Base-by-base conservation (phyloP, 1,140 invertebrate genomes). In the Atta texana region DNA sequence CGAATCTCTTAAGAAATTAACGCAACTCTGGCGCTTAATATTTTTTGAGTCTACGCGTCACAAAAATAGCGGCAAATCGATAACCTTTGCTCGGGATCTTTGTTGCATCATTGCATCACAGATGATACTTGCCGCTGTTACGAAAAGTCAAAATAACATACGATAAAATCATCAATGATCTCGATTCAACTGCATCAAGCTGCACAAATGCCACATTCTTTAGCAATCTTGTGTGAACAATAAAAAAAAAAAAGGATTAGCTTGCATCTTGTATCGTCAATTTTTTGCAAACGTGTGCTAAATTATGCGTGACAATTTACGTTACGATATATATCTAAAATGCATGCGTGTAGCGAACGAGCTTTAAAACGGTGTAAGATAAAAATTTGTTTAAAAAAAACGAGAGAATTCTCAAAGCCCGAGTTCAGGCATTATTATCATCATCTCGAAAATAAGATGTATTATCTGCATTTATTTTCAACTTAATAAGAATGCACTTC, bases 11-110 rank as follows among this genome's bases (percentile, higher is more conserved):
- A 7, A 34, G 21, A 39, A 57, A 66, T 14, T 68, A 72, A 66
- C 14, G n/a, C n/a, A n/a, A 39, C 51, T 55, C 61, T 87, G 12
- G n/a, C 63, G 85, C 61, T 64, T 57, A 72, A 49, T 84, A 74
- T 18, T 74, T 82, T 81, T 74, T 24, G 3, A 69, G 53, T 1
- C 18, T 34, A 61, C 5, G 3, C 66, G 68, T 87, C n/a, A 1
- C 55, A 12, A 28, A 69, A 28, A 81, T 75, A 39, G 1, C 31
- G 34, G 0, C 16, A 0, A 53, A 34, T 53, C 59, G 44, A 81
- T 88, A 81, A 3, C 53, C 68, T 82, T 24, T 72, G 14, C 39
- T 34, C 53, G 24, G 49, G 3, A 82, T 59, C 14, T 21, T 82
- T 31, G 21, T 81, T 49, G 44, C 28, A 7, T 21, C 44, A 2